Evolutionary conservation across 2,888 invertebrate genomes (phyloP).

Genomic region (Clanis bilineata): DNA sequence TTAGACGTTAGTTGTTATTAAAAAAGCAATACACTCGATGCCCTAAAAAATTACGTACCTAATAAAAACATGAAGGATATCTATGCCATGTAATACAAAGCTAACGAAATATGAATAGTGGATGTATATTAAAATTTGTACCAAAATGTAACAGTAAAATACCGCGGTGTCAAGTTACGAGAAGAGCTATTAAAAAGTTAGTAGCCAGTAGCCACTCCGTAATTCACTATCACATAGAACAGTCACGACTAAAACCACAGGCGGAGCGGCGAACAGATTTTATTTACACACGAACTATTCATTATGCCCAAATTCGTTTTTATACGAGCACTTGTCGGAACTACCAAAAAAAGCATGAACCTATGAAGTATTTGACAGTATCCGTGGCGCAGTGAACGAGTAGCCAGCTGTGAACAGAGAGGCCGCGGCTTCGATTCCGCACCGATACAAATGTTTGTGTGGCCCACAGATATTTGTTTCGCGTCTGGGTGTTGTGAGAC

Average conservation of each 20-base stretch:
- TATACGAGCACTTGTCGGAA: conserved; percentile 19
- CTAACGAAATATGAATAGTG: neutral
- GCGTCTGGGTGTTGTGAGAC: too few species aligned
- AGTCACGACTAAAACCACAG: conserved; percentile 31
- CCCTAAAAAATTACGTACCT: too few species aligned
- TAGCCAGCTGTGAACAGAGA: too few species aligned
- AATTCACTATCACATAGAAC: conserved; percentile 20
- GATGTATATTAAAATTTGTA: conserved; percentile 24
- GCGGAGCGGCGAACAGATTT: conserved; percentile 33
- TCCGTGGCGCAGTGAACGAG: too few species aligned
- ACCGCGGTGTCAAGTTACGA: conserved; percentile 2
- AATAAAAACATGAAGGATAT: too few species aligned
- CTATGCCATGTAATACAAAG: too few species aligned
- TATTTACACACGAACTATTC: conserved; percentile 32
- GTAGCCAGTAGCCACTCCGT: conserved; percentile 9
- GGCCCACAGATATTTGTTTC: too few species aligned
- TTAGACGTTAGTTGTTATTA: too few species aligned
- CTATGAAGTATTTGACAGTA: neutral
- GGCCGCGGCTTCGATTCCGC: too few species aligned
- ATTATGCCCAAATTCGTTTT: conserved; percentile 29
- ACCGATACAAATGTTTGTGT: too few species aligned
- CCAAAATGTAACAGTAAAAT: conserved; percentile 27
- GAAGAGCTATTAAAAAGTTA: neutral
- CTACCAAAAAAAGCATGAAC: neutral
- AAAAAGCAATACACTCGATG: too few species aligned